Conservation (phyloP, 2,797 vertebrate species). For the Podargus strigoides region DNA sequence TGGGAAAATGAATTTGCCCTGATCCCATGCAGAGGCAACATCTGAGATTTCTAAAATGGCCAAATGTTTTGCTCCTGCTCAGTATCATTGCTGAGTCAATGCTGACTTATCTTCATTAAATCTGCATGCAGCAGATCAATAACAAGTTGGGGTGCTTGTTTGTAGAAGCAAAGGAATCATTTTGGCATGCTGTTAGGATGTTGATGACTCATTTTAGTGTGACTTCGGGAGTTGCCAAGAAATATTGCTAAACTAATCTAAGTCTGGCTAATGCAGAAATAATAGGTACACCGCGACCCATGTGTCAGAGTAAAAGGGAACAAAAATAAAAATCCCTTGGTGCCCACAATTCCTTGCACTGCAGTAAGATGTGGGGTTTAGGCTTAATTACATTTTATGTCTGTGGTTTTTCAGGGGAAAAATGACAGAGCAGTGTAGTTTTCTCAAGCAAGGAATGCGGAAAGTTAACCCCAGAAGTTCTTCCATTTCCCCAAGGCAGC, state of each 20-base stretch:
- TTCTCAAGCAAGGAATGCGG: neutral
- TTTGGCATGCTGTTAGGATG: constrained; percentile 21
- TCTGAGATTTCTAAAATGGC: neutral
- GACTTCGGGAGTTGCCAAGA: neutral
- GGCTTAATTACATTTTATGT: neutral
- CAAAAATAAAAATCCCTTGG: neutral
- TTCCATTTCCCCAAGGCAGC: neutral
- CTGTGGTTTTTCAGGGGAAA: neutral
- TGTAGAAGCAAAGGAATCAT: neutral
- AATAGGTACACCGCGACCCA: neutral
- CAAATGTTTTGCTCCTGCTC: neutral
- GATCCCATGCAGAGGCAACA: neutral
- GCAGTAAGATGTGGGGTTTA: neutral
- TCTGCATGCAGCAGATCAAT: constrained; percentile 52
- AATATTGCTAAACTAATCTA: neutral
- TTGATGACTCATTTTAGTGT: constrained; percentile 34
- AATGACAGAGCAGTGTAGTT: neutral
- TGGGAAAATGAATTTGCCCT: neutral
- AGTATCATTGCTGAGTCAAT: neutral
- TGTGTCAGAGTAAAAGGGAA: neutral
- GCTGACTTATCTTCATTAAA: constrained; percentile 54
- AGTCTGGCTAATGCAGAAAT: neutral
- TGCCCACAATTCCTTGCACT: neutral
- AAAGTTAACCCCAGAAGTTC: neutral
- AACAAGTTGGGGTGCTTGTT: constrained; percentile 43